Evolutionary conservation across 2,797 vertebrate species (phyloP).

Genomic region (Anomalospiza imberbis): DNA sequence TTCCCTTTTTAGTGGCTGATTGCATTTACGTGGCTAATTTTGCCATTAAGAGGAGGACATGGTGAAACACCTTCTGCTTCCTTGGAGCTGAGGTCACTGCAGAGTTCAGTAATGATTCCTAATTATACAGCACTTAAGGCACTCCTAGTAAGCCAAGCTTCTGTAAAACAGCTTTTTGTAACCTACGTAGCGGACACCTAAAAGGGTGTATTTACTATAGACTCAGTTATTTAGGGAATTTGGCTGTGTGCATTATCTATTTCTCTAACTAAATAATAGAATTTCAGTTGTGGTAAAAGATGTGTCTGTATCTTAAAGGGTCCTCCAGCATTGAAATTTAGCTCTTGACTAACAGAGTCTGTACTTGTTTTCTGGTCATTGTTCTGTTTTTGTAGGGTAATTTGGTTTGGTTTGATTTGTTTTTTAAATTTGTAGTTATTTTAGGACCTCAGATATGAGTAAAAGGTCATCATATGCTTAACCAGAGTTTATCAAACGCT

Average conservation of each 20-base stretch:
- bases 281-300: not conserved
- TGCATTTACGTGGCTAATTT: not conserved
- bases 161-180: not conserved
- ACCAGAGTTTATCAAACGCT: not conserved
- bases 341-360: not conserved
- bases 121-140: not conserved
- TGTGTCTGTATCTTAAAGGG: not conserved
- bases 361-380: not conserved
- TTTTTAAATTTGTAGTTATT: not conserved
- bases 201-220: not conserved
- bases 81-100: not conserved
- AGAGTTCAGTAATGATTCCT: not conserved
- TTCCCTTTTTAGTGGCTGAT: not conserved
- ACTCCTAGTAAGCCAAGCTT: not conserved
- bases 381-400: not conserved
- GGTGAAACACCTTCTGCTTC: not conserved
- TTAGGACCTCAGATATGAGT: not conserved
- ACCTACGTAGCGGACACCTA: fast-evolving
- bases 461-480: not conserved
- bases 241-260: not conserved
- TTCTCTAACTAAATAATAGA: not conserved
- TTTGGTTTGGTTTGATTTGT: not conserved
- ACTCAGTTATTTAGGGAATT: not conserved
- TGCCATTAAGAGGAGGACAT: not conserved
- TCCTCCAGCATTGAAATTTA: not conserved